Evolutionary conservation across 2,888 invertebrate species (phyloP), one percentile per base, ranked within the genome.

Genomic region (Pseudeuparius sepicola): DNA sequence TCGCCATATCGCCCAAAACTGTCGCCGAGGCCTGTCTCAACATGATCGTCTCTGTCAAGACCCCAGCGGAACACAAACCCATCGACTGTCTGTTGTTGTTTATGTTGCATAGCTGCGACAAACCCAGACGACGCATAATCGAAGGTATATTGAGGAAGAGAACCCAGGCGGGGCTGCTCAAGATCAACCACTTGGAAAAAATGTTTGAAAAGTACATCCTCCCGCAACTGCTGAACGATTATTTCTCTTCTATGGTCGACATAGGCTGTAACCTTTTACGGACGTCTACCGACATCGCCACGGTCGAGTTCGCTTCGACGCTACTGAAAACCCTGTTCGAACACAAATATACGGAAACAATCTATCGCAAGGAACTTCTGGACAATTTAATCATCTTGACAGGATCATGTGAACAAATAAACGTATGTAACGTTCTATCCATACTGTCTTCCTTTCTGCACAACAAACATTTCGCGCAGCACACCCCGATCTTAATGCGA

Each of bases 41-140:
- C 50, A 60, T 71, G n/a, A 61, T 78, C 39, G 65, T 66, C 32
- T 59, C 54, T 34, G 65, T 71, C 34, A 68, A 67, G 53, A 42
- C 55, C 1, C 56, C 52, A 34, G 58, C 65, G 24, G 71, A 73
- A 37, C 69, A 74, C 41, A 77, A 75, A 60, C 68, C 80, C 1
- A 66, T 84, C 40, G 83, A 85, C 60, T 64, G 82, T 31, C 59
- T 78, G 11, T 63, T 82, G 42, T 55, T 83, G 11, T 53, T 80
- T n/a, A 66, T 80, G 46, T 58, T 80, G 12, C 71, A 75, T 45
- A 66, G 73, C n/a, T 67, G 67, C 31, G 65, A 69, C 34, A 71
- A 71, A 50, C 68, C 70, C 23, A 72, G 71, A 46, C 73, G 74
- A 48, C 67, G 67, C 40, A 66, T 66, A 45, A 66, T 79, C 11